Evolutionary conservation across 2,888 invertebrate species (phyloP), one percentile per base, ranked within the genome.

Genomic region (Morpho deidamia): DNA sequence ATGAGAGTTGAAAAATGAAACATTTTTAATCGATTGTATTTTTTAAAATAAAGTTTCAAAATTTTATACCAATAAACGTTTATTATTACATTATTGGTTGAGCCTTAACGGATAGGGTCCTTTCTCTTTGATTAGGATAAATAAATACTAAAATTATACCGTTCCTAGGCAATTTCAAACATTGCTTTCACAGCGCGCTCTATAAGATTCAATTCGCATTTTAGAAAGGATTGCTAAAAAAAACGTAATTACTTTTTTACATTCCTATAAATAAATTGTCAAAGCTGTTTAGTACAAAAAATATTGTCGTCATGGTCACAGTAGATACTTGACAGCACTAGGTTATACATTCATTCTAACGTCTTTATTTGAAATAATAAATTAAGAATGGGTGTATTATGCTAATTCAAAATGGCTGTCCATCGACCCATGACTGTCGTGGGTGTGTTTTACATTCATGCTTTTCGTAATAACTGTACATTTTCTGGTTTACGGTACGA

Each of bases 371-470:
- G 37, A 44, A 33, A 11, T 11, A 8, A 39, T 32, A 23, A 40
- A 52, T 34, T 52, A 41, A 52, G 45, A 52, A 52, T 45, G n/a
- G 53, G 47, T 32, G 35, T 12, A 46, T 48, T 53, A 48, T 53
- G 47, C 34, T 48, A 48, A 48, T 48, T 34, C 42, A 37, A 45
- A 32, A 53, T 48, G 46, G 42, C 32, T 47, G 48, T 44, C 44
- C 48, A 33, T 44, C 48, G 53, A 53, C 48, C 53, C 53, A 53
- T 48, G 44, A 48, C 48, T 32, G 44, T 38, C 11, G 38, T 51
- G 38, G 44, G 38, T 51, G 51, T 51, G 38, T 44, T 51, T 49
- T 32, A 44, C 37, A 43, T 41, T 41, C 39, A 48, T 34, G 41
- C 41, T 12, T 40, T 32, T 48, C 23, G 32, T 38, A 12, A 40